Base-by-base conservation (phyloP, 2,113 vertebrate genomes). In the Thunnus thynnus region DNA sequence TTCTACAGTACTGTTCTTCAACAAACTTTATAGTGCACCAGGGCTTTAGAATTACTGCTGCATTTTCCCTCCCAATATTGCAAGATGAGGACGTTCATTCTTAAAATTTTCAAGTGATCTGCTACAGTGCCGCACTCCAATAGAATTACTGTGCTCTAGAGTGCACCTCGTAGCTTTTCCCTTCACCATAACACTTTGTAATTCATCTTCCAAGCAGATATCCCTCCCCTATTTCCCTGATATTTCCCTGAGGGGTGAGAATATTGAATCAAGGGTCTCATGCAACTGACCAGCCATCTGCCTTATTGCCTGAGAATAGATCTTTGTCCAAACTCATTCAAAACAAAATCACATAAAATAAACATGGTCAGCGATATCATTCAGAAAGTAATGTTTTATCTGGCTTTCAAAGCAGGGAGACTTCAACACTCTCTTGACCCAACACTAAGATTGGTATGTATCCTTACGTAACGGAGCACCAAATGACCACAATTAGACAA, bases 231-330 rank as follows among this genome's bases (percentile, higher is more conserved):
- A 20, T 46, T 83, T 77, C 63, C 36, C 51, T 58, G n/a, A 68
- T 66, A 84, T 86, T 90, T 89, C 91, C 86, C 87, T 2, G 13
- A 81, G 78, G 90, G 63, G 14, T 56, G 47, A 69, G 60, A 82
- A 75, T 78, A 90, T 85, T 78, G 44, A 80, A 74, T 90, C 75
- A 82, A 72, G 81, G 50, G 82, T 67, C 69, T 75, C 46, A 63
- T 72, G 80, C 76, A 73, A 83, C 79, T 80, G 86, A 76, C 81
- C 72, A 10, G 50, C 78, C 86, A 88, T 86, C 80, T 90, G 92
- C 58, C 84, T 65, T 36, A 68, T 48, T 68, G 69, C 58, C 46
- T 73, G 69, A 61, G 14, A 84, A 46, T 13, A 22, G 68, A 63
- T 67, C 63, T 3, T 56, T 32, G 41, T 54, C 32, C 30, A 64